A percentile compares a stretch with the other conserved stretches of the same genome.
Conservation (phyloP, 2,113 vertebrate genomes). For the Solenodon paradoxus region DNA sequence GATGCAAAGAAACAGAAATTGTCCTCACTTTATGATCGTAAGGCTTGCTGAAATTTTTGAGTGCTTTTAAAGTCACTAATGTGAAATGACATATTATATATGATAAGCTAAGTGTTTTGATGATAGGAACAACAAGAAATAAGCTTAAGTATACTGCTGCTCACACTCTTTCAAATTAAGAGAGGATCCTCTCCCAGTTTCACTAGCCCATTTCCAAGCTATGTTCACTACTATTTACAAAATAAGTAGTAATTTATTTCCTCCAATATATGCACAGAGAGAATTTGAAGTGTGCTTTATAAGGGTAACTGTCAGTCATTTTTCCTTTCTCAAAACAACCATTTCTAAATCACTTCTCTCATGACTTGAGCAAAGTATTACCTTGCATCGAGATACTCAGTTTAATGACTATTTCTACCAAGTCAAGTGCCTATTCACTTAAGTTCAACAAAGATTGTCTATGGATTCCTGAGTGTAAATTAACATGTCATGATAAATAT, state of each 20-base stretch:
- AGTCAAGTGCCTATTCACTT: conserved; percentile 48
- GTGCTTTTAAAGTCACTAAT: background rate
- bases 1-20: background rate
- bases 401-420: background rate
- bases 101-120: background rate
- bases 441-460: background rate
- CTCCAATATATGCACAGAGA: background rate
- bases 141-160: background rate
- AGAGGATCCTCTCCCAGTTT: background rate
- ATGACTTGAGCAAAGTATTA: background rate
- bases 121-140: background rate
- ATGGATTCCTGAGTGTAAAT: background rate
- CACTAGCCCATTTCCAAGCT: background rate
- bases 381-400: background rate
- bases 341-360: background rate
- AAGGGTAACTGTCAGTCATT: background rate
- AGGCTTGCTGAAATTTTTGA: background rate
- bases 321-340: background rate
- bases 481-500: background rate
- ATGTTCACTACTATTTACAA: background rate
- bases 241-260: background rate
- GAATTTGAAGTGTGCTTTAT: background rate
- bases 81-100: background rate
- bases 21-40: background rate
- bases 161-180: background rate